Percentiles rank a stretch among this genome's conserved stretches.
Conservation (phyloP, 2,888 invertebrate genomes). For the Hylaea fasciaria region DNA sequence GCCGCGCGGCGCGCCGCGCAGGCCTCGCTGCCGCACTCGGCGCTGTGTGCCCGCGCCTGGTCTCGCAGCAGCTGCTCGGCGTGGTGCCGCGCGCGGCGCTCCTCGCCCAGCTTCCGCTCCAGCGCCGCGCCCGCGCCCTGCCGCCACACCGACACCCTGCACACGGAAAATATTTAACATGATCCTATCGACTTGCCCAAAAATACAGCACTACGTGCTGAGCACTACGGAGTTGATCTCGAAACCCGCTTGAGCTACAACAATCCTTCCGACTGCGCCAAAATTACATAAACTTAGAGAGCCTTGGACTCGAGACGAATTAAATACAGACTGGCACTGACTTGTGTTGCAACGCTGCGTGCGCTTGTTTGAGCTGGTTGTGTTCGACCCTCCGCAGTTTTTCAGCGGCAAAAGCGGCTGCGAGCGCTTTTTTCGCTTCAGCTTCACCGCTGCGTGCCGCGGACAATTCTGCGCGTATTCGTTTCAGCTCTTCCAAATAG, state of each 20-base stretch:
- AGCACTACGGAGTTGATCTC: too few relatives aligned
- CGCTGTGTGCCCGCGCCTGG: conserved; percentile 50
- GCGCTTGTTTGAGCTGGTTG: conserved; percentile 91
- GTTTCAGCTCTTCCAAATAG: conserved; percentile 80
- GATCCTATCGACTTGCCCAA: not conserved
- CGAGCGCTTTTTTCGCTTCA: conserved; percentile 88
- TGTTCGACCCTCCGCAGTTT: conserved; percentile 85
- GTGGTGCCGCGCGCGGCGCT: conserved; percentile 90
- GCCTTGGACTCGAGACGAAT: too few relatives aligned
- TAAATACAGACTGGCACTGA: conserved; percentile 57
- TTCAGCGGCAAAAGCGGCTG: conserved; percentile 64
- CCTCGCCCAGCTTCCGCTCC: conserved; percentile 94
- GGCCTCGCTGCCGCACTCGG: conserved; percentile 77
- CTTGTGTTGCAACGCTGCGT: conserved; percentile 95
- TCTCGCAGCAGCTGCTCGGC: conserved; percentile 89
- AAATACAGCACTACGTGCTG: too few relatives aligned
- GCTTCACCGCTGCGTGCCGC: conserved; percentile 89
- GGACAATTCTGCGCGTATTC: conserved; percentile 59
- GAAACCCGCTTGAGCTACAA: too few relatives aligned
- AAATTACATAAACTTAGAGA: too few relatives aligned
- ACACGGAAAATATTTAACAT: not conserved
- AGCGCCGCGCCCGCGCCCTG: conserved; percentile 87
- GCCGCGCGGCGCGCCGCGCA: conserved; percentile 85
- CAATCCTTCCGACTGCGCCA: too few relatives aligned
- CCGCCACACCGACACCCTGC: conserved; percentile 81